A percentile compares a stretch with the other conserved stretches of the same genome.
Evolutionary conservation across 2,888 invertebrate genomes (phyloP).

Genomic region (Gnatocerus cornutus): DNA sequence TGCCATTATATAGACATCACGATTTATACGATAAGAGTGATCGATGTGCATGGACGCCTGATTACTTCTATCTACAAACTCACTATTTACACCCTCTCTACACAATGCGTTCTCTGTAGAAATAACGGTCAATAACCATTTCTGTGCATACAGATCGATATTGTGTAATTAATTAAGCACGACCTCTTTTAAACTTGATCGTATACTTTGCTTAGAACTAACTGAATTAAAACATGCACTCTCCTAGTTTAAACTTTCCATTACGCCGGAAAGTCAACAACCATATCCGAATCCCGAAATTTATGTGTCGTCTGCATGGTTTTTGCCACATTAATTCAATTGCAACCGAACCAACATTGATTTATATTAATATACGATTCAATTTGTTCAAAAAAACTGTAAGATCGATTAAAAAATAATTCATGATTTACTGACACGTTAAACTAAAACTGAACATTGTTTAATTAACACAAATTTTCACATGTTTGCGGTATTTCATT

Average conservation of each 20-base stretch:
- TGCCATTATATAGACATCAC: conserved; percentile 60
- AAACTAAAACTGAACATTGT: too few species aligned
- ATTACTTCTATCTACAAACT: conserved; percentile 54
- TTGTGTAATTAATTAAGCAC: conserved; percentile 45
- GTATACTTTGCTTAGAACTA: conserved; percentile 7
- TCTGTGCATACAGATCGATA: conserved; percentile 42
- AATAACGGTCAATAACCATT: conserved; percentile 44
- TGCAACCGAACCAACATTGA: conserved; percentile 6
- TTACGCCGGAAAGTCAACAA: conserved; percentile 9
- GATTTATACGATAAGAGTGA: conserved; percentile 59
- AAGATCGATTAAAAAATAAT: too few species aligned
- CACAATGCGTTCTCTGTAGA: conserved; percentile 30
- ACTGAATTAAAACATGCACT: conserved; percentile 19
- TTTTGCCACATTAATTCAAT: conserved; percentile 35
- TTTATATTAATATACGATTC: background rate
- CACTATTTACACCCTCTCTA: conserved; percentile 47
- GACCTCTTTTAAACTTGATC: background rate
- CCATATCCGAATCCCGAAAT: conserved; percentile 22
- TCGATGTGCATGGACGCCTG: conserved; percentile 56
- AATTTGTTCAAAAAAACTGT: background rate
- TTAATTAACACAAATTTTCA: too few species aligned
- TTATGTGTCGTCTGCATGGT: conserved; percentile 34
- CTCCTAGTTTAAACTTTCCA: conserved; percentile 17
- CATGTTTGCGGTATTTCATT: too few species aligned
- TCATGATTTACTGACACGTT: too few species aligned